Base-by-base conservation (phyloP, 2,888 invertebrate species). In the Crossocerus cetratus region DNA sequence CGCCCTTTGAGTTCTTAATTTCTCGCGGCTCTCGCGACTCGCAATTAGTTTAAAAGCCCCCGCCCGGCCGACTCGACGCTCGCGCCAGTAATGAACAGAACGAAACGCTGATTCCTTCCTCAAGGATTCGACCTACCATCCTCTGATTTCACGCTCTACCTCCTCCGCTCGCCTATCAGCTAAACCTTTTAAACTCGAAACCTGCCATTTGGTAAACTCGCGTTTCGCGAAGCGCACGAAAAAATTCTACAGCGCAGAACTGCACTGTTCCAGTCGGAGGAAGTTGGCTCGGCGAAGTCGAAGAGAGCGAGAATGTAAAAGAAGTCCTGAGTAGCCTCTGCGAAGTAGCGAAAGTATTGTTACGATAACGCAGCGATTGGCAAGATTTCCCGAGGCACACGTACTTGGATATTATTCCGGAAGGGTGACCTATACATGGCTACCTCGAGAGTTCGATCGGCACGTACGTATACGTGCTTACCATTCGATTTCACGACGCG, bases 11-110 rank as follows among this genome's bases (percentile, higher is more conserved):
- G 76, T 65, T 70, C 72, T 74, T 74, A 78, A 80, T 74, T 77
- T 71, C 61, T 71, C 65, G 55, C 65, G 57, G 44, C 45, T 45
- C n/a, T 11, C 16, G 57, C 8, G 23, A 32, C 77, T 62, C 70
- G 82, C 83, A 84, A 86, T 86, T 85, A 85, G 81, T 81, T 82
- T 84, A 75, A 85, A 83, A 86, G 84, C 83, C 54, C 57, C 44
- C 44, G 22, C 23, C 64, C 45, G 8, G 2, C 23, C 62, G 55
- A 49, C 32, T 64, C 45, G 60, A 62, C 67, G 68, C 66, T 45
- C 62, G 14, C 45, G 60, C 72, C 61, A 59, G 63, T 74, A 32
- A 32, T 32, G 23, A 32, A 32, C 23, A 32, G 23, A 32, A 32
- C 23, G 23, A 32, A 5, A 32, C 23, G 23, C 23, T 32, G 23